Evolutionary conservation across 2,797 vertebrate species (phyloP).

Genomic region (Cottoperca gobio): DNA sequence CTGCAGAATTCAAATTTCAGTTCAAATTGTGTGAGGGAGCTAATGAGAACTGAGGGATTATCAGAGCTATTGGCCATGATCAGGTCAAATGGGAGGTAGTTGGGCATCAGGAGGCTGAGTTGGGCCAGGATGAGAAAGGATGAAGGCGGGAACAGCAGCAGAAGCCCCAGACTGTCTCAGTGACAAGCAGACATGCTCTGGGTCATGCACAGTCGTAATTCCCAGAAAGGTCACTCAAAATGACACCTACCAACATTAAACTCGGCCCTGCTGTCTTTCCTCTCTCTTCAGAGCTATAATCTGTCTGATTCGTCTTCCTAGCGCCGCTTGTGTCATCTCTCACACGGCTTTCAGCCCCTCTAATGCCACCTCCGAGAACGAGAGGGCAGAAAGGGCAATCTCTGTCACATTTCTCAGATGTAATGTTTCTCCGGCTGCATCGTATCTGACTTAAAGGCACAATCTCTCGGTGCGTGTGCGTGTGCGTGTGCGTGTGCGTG

Average conservation of each 20-base stretch:
- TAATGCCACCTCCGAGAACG: conserved; percentile 62
- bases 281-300: conserved; percentile 63
- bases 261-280: conserved; percentile 36
- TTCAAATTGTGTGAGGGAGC: conserved; percentile 36
- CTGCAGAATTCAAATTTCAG: conserved; percentile 58
- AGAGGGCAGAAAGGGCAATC: conserved; percentile 53
- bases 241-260: conserved; percentile 63
- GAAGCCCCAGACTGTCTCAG: conserved; percentile 41
- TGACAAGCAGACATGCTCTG: conserved; percentile 50
- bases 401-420: conserved; percentile 56
- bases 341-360: conserved; percentile 55
- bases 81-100: conserved; percentile 45
- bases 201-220: conserved; percentile 65
- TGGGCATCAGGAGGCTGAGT: conserved; percentile 33
- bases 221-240: conserved; percentile 71
- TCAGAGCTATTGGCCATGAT: conserved; percentile 49
- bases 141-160: conserved; percentile 15
- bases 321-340: conserved; percentile 63
- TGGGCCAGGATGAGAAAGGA: not conserved
- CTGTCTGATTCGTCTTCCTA: conserved; percentile 62
- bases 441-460: conserved; percentile 21
- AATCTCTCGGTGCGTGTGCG: conserved; percentile 10
- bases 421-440: conserved; percentile 55
- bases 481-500: conserved; percentile 23
- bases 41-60: conserved; percentile 65